These are phyloP conservation scores for Nymphalis polychloros DNA, from an alignment of 2,888 invertebrate species.

Conservation along the genomic window DNA sequence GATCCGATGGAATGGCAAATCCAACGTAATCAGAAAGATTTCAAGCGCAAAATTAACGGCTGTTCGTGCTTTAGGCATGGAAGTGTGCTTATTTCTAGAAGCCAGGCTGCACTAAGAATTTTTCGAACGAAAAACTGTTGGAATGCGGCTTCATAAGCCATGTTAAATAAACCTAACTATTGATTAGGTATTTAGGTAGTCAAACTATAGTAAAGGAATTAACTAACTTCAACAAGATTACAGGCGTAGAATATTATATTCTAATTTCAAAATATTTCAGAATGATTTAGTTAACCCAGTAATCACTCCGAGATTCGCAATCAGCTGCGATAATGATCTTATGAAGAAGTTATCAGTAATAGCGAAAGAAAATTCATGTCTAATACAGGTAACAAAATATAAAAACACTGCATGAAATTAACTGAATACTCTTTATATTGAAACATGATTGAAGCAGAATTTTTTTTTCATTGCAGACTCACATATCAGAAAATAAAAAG, in stretches of 20 bases:
- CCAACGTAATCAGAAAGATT: too few species aligned
- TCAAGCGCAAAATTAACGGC: too few species aligned
- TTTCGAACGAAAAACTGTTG: too few species aligned
- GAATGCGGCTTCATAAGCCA: too few species aligned
- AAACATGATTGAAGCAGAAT: background rate
- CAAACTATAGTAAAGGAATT: too few species aligned
- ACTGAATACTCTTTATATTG: background rate
- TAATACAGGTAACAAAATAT: constrained; percentile 84
- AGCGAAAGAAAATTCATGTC: constrained; percentile 84
- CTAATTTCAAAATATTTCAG: constrained; percentile 64
- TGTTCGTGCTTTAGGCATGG: too few species aligned
- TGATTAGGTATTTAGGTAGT: too few species aligned
- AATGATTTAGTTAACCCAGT: constrained; percentile 87
- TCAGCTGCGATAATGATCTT: constrained; percentile 88
- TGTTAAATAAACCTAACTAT: too few species aligned
- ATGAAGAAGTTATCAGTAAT: constrained; percentile 85
- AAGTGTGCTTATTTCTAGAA: too few species aligned
- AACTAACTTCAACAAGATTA: background rate
- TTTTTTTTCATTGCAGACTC: constrained; percentile 83
- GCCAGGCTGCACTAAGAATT: too few species aligned
- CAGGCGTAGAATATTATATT: background rate
- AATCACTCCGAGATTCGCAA: constrained; percentile 92
- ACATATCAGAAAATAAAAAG: constrained; percentile 89
- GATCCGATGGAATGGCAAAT: too few species aligned
- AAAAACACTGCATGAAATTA: too few species aligned